Evolutionary conservation across 2,113 vertebrate genomes (phyloP).

Genomic region (Micronycteris hirsuta): DNA sequence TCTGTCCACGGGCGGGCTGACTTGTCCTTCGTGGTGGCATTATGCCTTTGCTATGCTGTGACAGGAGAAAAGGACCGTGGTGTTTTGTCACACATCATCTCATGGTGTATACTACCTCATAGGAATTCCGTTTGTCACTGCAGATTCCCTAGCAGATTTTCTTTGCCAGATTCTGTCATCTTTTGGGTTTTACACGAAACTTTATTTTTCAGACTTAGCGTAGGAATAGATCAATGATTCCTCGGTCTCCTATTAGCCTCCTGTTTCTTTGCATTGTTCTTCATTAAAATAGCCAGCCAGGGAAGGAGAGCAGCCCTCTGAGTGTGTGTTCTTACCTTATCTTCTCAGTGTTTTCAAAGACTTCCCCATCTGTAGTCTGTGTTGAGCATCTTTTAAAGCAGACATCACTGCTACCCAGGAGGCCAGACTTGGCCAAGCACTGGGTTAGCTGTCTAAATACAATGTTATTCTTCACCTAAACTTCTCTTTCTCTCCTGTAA

Average conservation of each 20-base stretch:
- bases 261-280: conserved; percentile 31
- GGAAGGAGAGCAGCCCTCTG: neutral
- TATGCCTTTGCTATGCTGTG: neutral
- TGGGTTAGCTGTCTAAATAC: neutral
- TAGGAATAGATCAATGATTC: conserved; percentile 6
- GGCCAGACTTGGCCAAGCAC: neutral
- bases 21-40: neutral
- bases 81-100: neutral
- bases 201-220: conserved; percentile 36
- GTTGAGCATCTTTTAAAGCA: neutral
- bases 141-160: neutral
- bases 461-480: neutral
- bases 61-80: neutral
- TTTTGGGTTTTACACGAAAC: neutral
- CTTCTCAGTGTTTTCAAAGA: neutral
- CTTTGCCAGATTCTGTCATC: neutral
- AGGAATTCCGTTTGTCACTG: neutral
- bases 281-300: conserved; percentile 17
- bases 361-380: neutral
- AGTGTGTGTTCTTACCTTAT: neutral
- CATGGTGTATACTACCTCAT: neutral
- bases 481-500: neutral
- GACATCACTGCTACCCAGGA: neutral
- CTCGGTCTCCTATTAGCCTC: neutral
- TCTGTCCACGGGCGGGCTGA: neutral